Conservation (phyloP, 2,888 invertebrate species). For the Hyalella azteca region DNA sequence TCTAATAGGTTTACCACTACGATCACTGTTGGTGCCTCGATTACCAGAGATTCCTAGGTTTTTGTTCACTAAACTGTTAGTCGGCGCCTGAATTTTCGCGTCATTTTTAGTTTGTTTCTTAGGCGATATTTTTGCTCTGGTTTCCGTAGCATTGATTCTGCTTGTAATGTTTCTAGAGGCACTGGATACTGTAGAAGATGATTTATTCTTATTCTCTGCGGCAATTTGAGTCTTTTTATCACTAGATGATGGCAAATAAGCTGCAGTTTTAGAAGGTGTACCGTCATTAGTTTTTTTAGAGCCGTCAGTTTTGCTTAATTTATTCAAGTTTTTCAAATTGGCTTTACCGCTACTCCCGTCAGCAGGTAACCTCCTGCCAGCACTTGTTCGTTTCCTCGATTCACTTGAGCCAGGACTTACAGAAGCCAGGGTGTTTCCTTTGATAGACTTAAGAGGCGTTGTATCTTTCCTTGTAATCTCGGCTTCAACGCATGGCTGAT, state of each 20-base stretch:
- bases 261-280: no score
- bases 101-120: constrained; percentile 4
- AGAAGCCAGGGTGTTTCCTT: no score
- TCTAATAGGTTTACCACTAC: constrained; percentile 2
- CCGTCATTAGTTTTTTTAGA: not conserved
- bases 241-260: no score
- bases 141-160: no score
- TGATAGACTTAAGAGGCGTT: no score
- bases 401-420: not conserved
- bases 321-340: not conserved
- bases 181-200: no score
- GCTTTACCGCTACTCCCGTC: not conserved
- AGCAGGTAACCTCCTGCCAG: not conserved
- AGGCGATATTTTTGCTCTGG: not conserved
- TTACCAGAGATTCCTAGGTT: not conserved
- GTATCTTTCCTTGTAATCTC: not conserved
- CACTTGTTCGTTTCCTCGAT: not conserved
- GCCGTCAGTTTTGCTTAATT: not conserved
- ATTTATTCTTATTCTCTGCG: no score
- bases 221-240: no score
- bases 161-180: no score
- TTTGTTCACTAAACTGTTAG: not conserved
- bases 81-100: not conserved
- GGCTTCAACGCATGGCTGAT: not conserved
- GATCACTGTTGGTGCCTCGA: not conserved